phyloP scores from a whole-genome alignment of 92 coral and sea anemone species.

The Porites lobata region DNA sequence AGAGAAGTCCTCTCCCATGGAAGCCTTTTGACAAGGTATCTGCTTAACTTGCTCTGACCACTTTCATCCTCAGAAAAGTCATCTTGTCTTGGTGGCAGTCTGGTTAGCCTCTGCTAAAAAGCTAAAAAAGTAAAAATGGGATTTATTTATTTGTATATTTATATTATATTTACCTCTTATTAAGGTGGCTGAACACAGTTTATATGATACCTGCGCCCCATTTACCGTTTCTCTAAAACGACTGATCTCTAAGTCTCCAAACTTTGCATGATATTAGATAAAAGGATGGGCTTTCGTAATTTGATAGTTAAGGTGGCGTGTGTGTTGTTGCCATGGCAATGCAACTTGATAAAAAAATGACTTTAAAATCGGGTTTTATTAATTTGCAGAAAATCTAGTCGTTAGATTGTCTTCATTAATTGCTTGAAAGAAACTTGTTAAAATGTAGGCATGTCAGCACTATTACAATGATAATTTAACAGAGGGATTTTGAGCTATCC shows the following conservation, averaged over 20 bases:
- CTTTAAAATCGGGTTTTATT: neutral
- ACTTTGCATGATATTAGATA: neutral
- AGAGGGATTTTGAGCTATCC: neutral
- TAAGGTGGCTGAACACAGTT: no score
- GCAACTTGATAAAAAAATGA: neutral
- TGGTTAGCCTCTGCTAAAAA: conserved; percentile 19
- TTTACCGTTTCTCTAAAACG: no score
- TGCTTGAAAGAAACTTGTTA: neutral
- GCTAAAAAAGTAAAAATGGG: neutral
- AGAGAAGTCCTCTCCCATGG: conserved; percentile 68
- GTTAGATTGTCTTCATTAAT: neutral
- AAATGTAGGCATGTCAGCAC: neutral
- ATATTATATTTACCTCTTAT: no score
- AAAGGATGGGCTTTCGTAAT: neutral
- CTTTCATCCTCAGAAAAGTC: conserved; percentile 40
- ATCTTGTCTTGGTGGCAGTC: conserved; percentile 12
- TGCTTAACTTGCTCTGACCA: neutral
- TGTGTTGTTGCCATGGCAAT: neutral
- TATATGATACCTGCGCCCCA: no score
- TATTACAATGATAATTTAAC: neutral
- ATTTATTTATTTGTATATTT: no score
- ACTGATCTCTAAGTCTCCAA: neutral
- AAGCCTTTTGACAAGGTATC: conserved; percentile 49
- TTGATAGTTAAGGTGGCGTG: neutral
- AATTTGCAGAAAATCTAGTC: conserved; percentile 1